Base-by-base conservation (phyloP, 2,797 vertebrate genomes). In the Crenichthys baileyi region DNA sequence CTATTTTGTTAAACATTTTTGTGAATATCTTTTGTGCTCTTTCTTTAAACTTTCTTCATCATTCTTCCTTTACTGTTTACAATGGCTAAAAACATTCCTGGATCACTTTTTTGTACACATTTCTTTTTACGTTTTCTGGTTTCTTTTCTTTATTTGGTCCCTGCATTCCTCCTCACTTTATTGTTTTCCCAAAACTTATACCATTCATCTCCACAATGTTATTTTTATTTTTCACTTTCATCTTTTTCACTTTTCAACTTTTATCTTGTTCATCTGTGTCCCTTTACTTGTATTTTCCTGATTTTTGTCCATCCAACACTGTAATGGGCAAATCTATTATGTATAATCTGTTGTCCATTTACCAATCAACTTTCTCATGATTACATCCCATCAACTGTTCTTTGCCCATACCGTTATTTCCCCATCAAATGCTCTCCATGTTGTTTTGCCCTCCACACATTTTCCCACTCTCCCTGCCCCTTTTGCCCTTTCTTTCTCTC, bases 401-500 rank as follows among this genome's bases (percentile, higher is more conserved):
- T 55, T 61, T 58, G n/a, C 9, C 65, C 75, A 75, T 44, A 70
- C 24, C 56, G 44, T 41, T 81, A 82, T 72, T 79, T 68, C n/a
- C 26, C 44, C 8, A 70, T 53, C 29, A 18, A 80, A 78, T 53
- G 56, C 8, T 73, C 68, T 81, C 76, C 76, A 85, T 87, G 31
- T 1, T 71, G 76, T 6, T 76, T 65, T 83, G 61, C 76, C 79
- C 75, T 78, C 56, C 75, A 82, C 76, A 78, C 73, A 73, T 84
- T 87, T 79, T 88, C 78, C 79, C 84, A 78, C 79, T 70, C 76
- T 72, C 77, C 39, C 76, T 63, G 76, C 61, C 76, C 82, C 82
- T 87, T 76, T 83, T 81, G 73, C 82, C 85, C 78, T 84, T 73
- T 86, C 81, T 89, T 51, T 88, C 73, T 92, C 82, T 90, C 93